phyloP scores from a whole-genome alignment of 2,113 vertebrate species.

The Actinemys pallida region DNA sequence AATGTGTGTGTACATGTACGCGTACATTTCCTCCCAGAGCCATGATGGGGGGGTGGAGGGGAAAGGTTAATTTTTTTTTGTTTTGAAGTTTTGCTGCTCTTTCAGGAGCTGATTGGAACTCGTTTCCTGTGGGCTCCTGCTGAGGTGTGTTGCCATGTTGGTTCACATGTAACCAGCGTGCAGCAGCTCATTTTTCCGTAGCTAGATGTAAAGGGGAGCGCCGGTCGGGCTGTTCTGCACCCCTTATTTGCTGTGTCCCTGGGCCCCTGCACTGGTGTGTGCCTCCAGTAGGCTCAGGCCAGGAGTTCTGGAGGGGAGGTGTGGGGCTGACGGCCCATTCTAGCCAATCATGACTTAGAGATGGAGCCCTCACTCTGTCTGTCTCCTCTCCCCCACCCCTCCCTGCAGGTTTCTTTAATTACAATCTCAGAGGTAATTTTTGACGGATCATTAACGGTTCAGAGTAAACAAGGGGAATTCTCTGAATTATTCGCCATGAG shows the following conservation, averaged over 20 bases:
- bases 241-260: background rate
- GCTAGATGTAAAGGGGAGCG: background rate
- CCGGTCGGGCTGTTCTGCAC: rapidly evolving
- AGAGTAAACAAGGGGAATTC: conserved; percentile 79
- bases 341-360: background rate
- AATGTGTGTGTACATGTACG: background rate
- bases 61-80: background rate
- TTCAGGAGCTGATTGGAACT: background rate
- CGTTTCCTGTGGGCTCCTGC: background rate
- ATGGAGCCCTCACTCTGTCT: conserved; percentile 5
- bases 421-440: conserved; percentile 77
- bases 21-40: background rate
- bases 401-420: conserved; percentile 73
- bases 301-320: background rate
- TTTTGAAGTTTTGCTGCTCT: background rate
- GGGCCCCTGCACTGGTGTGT: background rate
- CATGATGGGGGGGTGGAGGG: background rate
- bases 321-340: background rate
- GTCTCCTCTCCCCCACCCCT: conserved; percentile 7
- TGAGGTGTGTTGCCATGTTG: background rate
- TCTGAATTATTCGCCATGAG: conserved; percentile 73
- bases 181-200: background rate
- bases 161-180: background rate
- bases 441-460: conserved; percentile 78
- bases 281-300: background rate